Base-by-base conservation (phyloP, 2,797 vertebrate species). In the Kryptopterus vitreolus region DNA sequence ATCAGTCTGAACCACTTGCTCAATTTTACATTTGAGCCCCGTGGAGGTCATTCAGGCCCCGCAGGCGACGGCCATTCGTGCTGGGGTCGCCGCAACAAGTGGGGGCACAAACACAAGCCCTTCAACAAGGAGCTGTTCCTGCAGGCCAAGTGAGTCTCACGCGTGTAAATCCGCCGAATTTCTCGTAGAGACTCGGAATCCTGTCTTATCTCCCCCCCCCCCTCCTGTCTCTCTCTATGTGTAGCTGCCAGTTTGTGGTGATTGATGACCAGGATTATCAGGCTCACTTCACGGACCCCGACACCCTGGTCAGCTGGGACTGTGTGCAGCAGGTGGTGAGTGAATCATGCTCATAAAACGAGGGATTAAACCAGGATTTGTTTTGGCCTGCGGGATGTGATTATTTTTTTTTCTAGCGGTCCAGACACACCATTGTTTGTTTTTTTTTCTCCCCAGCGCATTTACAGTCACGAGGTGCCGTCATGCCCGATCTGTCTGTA, bases 251-350 rank as follows among this genome's bases (percentile, higher is more conserved):
- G 88, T 99, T 99, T 93, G 95, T 99, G 89, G 98, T 99, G 87
- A 96, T 92, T 79, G 96, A 98, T 90, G 96, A 99, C 87, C 95
- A 98, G 91, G 96, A 99, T 92, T 99, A 99, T 91, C 94, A 95
- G 88, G 95, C 95, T 88, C 96, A 99, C 91, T 98, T 99, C 92
- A 95, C 96, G 90, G 97, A 99, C 92, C 97, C 97, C 85, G 98
- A 99, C 92, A 98, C 95, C 48, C 93, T 99, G 92, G 98, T 99
- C 89, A 97, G 95, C 94, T 99, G 98, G 98, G 97, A 99, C 92
- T 98, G 95, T 90, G 97, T 99, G 93, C 95, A 99, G 90, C 98
- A 99, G 95, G 98, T 99, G 96, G 98, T 99, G 85, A 95, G 96
- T 94, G 86, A 35, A 35, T 35, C 5, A 1, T 0, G 3, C 31